Conservation (phyloP, 2,113 vertebrate species). For the Patagioenas fasciata region DNA sequence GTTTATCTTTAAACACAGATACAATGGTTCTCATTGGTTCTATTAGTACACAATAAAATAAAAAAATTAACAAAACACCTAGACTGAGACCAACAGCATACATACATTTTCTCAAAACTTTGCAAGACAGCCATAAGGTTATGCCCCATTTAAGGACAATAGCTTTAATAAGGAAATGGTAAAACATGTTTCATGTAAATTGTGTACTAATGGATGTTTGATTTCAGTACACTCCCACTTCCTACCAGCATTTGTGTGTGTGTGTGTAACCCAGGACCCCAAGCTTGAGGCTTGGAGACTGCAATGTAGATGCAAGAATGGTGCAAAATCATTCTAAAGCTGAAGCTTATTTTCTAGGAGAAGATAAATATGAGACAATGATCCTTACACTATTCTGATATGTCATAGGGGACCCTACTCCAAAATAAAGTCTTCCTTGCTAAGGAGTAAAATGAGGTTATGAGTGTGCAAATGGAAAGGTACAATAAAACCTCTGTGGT, state of each 20-base stretch:
- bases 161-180: not conserved
- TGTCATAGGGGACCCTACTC: accelerated
- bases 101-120: not conserved
- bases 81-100: not conserved
- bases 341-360: not conserved
- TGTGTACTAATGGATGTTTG: not conserved
- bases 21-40: not conserved
- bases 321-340: not conserved
- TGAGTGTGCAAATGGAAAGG: not conserved
- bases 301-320: not conserved
- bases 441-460: not conserved
- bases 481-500: not conserved
- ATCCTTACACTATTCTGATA: not conserved
- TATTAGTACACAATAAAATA: not conserved
- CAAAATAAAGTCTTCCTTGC: not conserved
- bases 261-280: not conserved
- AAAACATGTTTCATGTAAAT: not conserved
- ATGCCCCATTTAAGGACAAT: not conserved
- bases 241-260: not conserved
- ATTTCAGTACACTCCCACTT: not conserved
- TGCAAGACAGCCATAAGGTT: not conserved
- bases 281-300: not conserved
- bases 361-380: not conserved
- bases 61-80: not conserved
- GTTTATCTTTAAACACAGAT: not conserved